Percentiles rank a stretch among this genome's conserved stretches.
phyloP scores from a whole-genome alignment of 2,797 vertebrate species.

The Syngnathus acus region DNA sequence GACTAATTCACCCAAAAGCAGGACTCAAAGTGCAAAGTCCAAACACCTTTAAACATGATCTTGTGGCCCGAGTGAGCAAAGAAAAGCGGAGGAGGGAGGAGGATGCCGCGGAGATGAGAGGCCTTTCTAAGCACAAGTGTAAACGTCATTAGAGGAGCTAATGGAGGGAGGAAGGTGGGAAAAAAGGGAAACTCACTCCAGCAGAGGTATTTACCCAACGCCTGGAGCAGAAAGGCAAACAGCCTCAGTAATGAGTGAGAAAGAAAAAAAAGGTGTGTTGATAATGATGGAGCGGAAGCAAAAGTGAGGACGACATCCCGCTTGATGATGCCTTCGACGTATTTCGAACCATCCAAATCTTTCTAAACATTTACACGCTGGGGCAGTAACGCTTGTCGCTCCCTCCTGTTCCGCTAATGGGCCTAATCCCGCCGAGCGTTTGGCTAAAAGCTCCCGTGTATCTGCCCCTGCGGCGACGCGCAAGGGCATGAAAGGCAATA shows the following conservation, averaged over 20 bases:
- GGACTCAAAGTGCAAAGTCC: background rate
- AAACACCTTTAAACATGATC: slow-evolving; percentile 5
- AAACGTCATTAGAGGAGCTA: slow-evolving; percentile 72
- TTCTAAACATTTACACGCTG: slow-evolving; percentile 8
- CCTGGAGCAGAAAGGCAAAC: slow-evolving; percentile 72
- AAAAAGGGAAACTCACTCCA: slow-evolving; percentile 39
- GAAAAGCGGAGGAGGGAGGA: slow-evolving; percentile 11
- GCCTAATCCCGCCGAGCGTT: slow-evolving; percentile 48
- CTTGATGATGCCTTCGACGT: slow-evolving; percentile 8
- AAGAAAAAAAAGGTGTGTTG: slow-evolving; percentile 11
- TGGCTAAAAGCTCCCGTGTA: slow-evolving; percentile 43
- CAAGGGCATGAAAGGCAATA: slow-evolving; percentile 53
- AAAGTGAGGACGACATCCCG: slow-evolving; percentile 2
- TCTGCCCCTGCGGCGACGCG: slow-evolving; percentile 42
- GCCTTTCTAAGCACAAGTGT: slow-evolving; percentile 65
- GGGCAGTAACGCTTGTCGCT: slow-evolving; percentile 11
- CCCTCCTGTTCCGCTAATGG: slow-evolving; percentile 37
- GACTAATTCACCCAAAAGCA: background rate
- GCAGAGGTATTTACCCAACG: slow-evolving; percentile 65
- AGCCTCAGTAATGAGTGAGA: slow-evolving; percentile 33
- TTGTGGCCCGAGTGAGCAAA: slow-evolving; percentile 1
- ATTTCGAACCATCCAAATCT: slow-evolving; percentile 13
- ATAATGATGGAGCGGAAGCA: slow-evolving; percentile 2
- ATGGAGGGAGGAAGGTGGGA: slow-evolving; percentile 53
- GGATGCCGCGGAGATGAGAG: slow-evolving; percentile 34